Evolutionary conservation across 2,797 vertebrate genomes (phyloP), one percentile per base, ranked within the genome.

Genomic region (Nyctibius grandis): DNA sequence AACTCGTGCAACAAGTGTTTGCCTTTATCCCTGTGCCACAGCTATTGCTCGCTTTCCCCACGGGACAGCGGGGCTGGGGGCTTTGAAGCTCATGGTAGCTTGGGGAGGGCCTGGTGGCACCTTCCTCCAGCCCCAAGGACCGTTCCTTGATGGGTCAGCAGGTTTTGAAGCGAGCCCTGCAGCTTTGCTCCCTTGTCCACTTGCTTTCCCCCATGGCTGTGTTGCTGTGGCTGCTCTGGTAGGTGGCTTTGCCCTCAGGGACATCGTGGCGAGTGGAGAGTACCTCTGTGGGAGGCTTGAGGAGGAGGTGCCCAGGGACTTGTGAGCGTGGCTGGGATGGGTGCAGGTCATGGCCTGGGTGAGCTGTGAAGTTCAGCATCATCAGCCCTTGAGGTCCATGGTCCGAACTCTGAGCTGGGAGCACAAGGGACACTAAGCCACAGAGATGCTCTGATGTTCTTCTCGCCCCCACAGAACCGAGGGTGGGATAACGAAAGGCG

Each of bases 401-500:
- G 67, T n/a, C 54, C 48, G 54, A 88, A 18, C 48, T 23, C 44
- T 7, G 73, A 36, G 64, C 38, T 5, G 2, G 74, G 50, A 80
- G 61, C 54, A 8, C 1, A 0, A 48, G 44, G 85, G n/a, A 29
- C 9, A 1, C 5, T 3, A 47, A 80, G 33, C 22, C 53, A 18
- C 25, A 5, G 21, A 34, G 70, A 36, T 33, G 51, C 53, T 75
- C 54, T 33, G 40, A 21, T 23, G 53, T 65, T 23, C 50, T 93
- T 85, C 75, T 65, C 57, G 34, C 79, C 70, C 44, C 72, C 28
- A 3, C 97, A 99, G 99, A 97, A 99, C 99, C 9, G 99, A 99
- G 92, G 99, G 99, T 2, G 99, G 99, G 40, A 99, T 99, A 97
- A 94, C 98, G 10, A 99, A 99, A 97, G 99, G 99, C 0, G 95